Percentiles rank a stretch among this genome's conserved stretches.
Conservation (phyloP, 2,797 vertebrate species). For the Spheniscus humboldti region DNA sequence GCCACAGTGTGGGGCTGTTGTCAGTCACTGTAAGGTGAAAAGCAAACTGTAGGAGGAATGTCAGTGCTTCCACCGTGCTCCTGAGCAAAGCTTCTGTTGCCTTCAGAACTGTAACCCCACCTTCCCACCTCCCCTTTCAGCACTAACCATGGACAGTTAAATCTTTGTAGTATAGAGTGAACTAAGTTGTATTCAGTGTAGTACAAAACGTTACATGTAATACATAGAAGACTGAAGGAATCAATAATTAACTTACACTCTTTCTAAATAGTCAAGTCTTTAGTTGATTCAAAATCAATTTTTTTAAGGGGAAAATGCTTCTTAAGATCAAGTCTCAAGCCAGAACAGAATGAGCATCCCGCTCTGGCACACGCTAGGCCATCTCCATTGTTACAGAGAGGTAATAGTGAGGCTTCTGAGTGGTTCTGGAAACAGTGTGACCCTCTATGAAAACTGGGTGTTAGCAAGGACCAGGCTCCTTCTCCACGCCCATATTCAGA, state of each 20-base stretch:
- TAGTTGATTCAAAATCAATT: not conserved
- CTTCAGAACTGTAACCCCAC: not conserved
- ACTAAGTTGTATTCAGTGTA: not conserved
- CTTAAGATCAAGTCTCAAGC: not conserved
- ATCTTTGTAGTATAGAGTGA: not conserved
- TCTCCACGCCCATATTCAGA: not conserved
- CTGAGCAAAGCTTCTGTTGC: not conserved
- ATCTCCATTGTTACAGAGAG: not conserved
- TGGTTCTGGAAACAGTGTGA: not conserved
- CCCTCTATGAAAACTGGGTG: not conserved
- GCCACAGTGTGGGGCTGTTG: not conserved
- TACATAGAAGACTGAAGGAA: not conserved
- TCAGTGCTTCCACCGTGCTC: not conserved
- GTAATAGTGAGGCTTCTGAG: not conserved
- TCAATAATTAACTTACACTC: not conserved
- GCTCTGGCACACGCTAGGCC: not conserved
- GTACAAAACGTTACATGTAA: not conserved
- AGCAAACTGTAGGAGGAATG: not conserved
- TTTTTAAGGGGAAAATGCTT: not conserved
- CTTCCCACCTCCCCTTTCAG: accelerated
- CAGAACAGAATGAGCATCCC: not conserved
- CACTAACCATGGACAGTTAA: not conserved
- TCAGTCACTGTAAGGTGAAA: not conserved
- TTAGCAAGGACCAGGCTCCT: not conserved
- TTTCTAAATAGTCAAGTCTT: not conserved